phyloP scores from a whole-genome alignment of 2,797 vertebrate genomes.

The Sebastes itinus region DNA sequence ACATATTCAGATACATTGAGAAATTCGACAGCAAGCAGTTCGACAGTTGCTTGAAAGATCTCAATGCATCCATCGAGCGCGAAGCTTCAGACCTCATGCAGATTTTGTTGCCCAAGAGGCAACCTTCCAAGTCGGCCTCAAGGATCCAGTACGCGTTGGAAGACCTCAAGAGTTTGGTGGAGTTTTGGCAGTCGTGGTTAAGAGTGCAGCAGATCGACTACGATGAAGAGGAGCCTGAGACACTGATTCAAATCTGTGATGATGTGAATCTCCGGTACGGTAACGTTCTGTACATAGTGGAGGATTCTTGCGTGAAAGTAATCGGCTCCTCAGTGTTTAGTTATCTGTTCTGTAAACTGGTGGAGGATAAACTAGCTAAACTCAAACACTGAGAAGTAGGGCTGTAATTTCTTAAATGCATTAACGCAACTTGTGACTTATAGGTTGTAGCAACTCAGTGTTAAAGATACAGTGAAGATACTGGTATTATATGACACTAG shows the following conservation, averaged over 20 bases:
- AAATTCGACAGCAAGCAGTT: slow-evolving; percentile 11
- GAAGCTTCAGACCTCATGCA: not conserved
- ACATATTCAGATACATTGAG: slow-evolving; percentile 38
- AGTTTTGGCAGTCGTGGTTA: rapidly evolving
- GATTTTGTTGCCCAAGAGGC: slow-evolving; percentile 8
- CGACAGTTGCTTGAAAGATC: not conserved
- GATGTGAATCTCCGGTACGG: rapidly evolving
- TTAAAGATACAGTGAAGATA: rapidly evolving
- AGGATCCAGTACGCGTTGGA: not conserved
- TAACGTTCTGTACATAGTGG: slow-evolving; percentile 18
- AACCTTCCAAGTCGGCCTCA: not conserved
- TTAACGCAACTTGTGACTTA: rapidly evolving
- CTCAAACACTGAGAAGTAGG: not conserved
- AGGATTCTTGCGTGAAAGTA: slow-evolving; percentile 35
- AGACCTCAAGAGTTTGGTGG: not conserved
- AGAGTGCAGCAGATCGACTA: slow-evolving; percentile 34
- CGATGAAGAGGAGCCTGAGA: rapidly evolving
- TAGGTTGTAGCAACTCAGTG: too few species aligned
- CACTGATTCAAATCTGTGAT: slow-evolving; percentile 20
- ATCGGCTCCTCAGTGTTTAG: not conserved
- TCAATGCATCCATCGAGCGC: rapidly evolving
- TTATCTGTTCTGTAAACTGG: not conserved
- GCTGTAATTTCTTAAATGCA: too few species aligned
- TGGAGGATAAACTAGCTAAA: not conserved
- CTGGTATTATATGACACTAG: rapidly evolving